Evolutionary conservation across 2,888 invertebrate species (phyloP).

Genomic region (Encarsia formosa): DNA sequence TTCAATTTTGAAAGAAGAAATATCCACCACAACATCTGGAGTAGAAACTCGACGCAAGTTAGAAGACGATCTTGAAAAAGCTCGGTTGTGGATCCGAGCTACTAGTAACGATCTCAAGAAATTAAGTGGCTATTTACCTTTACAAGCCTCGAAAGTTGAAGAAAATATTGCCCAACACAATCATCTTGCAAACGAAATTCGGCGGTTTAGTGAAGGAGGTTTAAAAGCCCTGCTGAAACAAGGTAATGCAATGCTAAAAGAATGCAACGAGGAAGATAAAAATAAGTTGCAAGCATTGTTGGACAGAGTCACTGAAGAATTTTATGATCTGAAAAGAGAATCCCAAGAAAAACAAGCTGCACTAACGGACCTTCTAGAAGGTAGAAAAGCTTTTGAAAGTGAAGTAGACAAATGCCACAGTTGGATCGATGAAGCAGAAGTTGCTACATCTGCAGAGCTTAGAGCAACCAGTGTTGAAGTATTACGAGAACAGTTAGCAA

Average conservation of each 20-base stretch:
- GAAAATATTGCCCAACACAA: conserved; percentile 74
- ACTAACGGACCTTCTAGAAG: conserved; percentile 69
- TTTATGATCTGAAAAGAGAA: conserved; percentile 69
- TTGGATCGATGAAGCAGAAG: conserved; percentile 89
- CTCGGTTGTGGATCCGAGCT: conserved; percentile 75
- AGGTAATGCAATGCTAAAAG: conserved; percentile 72
- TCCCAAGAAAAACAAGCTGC: conserved; percentile 69
- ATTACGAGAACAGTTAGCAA: conserved; percentile 81
- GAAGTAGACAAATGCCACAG: conserved; percentile 76
- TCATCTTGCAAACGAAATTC: conserved; percentile 70
- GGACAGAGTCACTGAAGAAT: conserved; percentile 67
- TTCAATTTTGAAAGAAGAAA: conserved; percentile 67
- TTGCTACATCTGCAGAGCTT: conserved; percentile 76
- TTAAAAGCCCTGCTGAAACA: conserved; percentile 73
- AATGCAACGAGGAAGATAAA: conserved; percentile 72
- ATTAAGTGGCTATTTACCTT: conserved; percentile 70
- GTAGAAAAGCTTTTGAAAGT: conserved; percentile 76
- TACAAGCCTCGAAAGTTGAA: conserved; percentile 79
- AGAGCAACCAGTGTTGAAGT: conserved; percentile 76
- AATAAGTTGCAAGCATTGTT: conserved; percentile 63
- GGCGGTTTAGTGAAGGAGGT: conserved; percentile 71
- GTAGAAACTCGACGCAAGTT: conserved; percentile 70
- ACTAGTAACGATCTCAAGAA: conserved; percentile 74
- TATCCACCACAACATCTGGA: conserved; percentile 66
- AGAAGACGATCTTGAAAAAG: conserved; percentile 73